These are phyloP conservation scores for Sebastes reedi DNA, from an alignment of 2,797 vertebrate genomes.

Conservation along the genomic window DNA sequence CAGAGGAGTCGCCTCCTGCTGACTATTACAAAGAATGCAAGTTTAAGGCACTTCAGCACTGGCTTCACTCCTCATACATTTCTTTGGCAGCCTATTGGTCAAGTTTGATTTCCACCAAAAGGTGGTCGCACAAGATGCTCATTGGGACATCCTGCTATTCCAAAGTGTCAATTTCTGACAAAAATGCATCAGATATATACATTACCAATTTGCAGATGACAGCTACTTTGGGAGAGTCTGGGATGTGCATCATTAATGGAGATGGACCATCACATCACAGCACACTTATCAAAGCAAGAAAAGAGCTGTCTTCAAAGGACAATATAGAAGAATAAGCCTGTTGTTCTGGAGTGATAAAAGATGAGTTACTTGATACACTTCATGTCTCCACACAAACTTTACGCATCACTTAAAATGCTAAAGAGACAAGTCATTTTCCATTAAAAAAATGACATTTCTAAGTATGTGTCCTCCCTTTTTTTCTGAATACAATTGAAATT, in stretches of 20 bases:
- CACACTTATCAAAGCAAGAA: background rate
- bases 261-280: no score
- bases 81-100: background rate
- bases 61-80: background rate
- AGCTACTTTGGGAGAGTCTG: background rate
- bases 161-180: background rate
- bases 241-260: no score
- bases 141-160: background rate
- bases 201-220: background rate
- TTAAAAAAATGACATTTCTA: background rate
- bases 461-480: no score
- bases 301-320: background rate
- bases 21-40: no score
- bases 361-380: constrained; percentile 16
- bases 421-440: background rate
- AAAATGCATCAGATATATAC: background rate
- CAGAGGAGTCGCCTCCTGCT: no score
- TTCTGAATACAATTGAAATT: no score
- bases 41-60: no score
- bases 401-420: background rate
- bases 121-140: background rate
- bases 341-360: constrained; percentile 9
- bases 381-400: background rate
- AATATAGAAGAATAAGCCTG: background rate
- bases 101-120: background rate